Evolutionary conservation across 2,113 vertebrate species (phyloP).

Genomic region (Eupsittula cactorum): DNA sequence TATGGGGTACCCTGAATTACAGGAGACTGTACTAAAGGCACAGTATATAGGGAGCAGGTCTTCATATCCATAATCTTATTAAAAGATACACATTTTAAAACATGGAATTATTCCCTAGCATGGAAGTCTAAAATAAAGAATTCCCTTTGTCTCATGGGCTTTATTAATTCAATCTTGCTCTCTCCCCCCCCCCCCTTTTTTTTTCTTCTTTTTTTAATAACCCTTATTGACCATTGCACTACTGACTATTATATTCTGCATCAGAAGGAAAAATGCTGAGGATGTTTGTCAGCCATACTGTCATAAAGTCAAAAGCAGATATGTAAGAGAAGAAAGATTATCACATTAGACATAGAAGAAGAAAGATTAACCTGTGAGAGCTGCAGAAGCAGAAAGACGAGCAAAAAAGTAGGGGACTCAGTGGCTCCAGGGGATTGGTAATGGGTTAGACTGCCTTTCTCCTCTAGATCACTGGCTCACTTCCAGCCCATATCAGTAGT

Average conservation of each 20-base stretch:
- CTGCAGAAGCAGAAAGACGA: constrained; percentile 61
- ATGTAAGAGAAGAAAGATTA: constrained; percentile 68
- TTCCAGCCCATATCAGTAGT: constrained; percentile 57
- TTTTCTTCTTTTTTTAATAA: not conserved
- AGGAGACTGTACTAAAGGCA: not conserved
- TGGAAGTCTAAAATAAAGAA: not conserved
- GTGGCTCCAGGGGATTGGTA: constrained; percentile 48
- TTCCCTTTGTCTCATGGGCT: not conserved
- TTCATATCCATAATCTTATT: not conserved
- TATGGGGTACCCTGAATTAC: not conserved
- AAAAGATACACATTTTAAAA: not conserved
- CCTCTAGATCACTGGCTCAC: constrained; percentile 60
- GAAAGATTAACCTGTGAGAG: constrained; percentile 64
- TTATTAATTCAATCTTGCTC: not conserved
- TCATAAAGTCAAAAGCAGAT: constrained; percentile 56
- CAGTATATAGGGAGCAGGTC: not conserved
- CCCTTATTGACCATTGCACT: not conserved
- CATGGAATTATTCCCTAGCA: not conserved
- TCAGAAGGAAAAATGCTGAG: constrained; percentile 25
- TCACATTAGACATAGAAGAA: constrained; percentile 54
- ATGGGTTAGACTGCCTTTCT: constrained; percentile 38
- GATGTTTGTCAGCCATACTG: constrained; percentile 58
- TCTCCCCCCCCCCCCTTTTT: not conserved
- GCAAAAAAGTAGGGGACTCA: constrained; percentile 38
- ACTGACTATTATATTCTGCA: constrained; percentile 39